Conservation (phyloP, 2,113 vertebrate genomes). For the Bucco capensis region DNA sequence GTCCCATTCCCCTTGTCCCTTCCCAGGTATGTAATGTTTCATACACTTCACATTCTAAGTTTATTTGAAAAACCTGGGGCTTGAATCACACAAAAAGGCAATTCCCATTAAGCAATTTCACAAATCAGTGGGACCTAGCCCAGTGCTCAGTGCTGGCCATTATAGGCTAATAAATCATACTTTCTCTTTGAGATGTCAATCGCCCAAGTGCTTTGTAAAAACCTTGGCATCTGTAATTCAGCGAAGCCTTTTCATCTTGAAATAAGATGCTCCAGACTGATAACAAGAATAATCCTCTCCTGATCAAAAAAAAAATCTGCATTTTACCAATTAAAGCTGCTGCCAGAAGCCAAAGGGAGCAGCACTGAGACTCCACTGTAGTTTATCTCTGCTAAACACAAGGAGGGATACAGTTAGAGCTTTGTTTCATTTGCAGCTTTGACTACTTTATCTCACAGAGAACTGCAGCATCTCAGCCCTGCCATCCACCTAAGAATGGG, state of each 20-base stretch:
- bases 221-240: conserved; percentile 93
- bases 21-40: conserved; percentile 35
- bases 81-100: conserved; percentile 73
- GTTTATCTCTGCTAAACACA: conserved; percentile 91
- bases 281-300: conserved; percentile 95
- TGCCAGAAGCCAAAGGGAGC: conserved; percentile 85
- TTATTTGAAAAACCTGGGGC: conserved; percentile 69
- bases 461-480: conserved; percentile 69
- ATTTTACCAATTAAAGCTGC: conserved; percentile 98
- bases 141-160: conserved; percentile 88
- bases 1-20: neutral
- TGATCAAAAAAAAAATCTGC: conserved; percentile 97
- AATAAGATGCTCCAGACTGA: conserved; percentile 95
- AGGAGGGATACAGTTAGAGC: conserved; percentile 76
- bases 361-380: conserved; percentile 76
- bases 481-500: conserved; percentile 42
- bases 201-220: conserved; percentile 86
- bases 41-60: conserved; percentile 46
- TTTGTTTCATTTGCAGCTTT: conserved; percentile 76
- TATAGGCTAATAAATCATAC: conserved; percentile 97
- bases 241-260: conserved; percentile 95
- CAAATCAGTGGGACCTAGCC: conserved; percentile 87
- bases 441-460: conserved; percentile 75
- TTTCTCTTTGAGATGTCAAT: conserved; percentile 94
- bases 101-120: conserved; percentile 89